These are phyloP conservation scores for Cichlasoma orientale DNA, from an alignment of 2,797 vertebrate species.

Conservation along the genomic window DNA sequence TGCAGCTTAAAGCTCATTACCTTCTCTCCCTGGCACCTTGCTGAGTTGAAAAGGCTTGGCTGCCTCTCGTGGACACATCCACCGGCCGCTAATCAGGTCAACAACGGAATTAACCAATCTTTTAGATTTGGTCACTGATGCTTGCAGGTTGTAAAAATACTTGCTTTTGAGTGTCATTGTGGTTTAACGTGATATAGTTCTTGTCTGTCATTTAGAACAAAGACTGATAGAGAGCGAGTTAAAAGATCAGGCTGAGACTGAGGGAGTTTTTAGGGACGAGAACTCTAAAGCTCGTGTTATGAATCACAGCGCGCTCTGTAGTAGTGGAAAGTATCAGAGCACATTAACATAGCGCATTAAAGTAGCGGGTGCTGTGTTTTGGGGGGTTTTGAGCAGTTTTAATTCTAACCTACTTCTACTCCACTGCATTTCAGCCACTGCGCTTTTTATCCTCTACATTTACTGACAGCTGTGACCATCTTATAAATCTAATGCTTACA, in stretches of 20 bases:
- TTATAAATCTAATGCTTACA: neutral
- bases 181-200: constrained; percentile 79
- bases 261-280: constrained; percentile 19
- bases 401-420: neutral
- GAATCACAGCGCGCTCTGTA: constrained; percentile 3
- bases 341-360: neutral
- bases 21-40: constrained; percentile 81
- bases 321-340: neutral
- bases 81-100: constrained; percentile 84
- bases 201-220: constrained; percentile 81
- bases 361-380: neutral
- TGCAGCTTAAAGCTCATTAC: constrained; percentile 87
- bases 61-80: constrained; percentile 82
- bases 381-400: neutral
- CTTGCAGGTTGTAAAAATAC: constrained; percentile 85
- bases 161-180: constrained; percentile 83
- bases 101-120: constrained; percentile 83
- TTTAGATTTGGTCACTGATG: constrained; percentile 86
- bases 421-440: neutral
- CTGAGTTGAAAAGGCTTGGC: constrained; percentile 83
- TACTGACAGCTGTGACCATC: neutral
- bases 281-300: constrained; percentile 7
- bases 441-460: neutral
- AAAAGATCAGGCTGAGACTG: constrained; percentile 39
- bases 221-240: constrained; percentile 65